phyloP scores from a whole-genome alignment of 1,140 invertebrate species.

The Eurosta solidaginis region DNA sequence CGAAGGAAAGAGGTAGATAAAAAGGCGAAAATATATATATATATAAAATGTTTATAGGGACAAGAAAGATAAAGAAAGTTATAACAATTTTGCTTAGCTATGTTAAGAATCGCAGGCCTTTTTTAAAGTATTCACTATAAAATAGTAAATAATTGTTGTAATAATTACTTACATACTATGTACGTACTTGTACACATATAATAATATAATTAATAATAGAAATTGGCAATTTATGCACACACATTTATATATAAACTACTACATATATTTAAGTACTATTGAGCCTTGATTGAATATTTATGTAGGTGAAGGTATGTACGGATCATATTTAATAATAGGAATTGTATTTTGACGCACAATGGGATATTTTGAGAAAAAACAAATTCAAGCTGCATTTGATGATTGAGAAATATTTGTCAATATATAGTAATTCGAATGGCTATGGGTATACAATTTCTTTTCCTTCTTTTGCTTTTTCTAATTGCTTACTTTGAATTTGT shows the following conservation, averaged over 20 bases:
- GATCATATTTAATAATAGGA: no score
- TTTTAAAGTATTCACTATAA: slow-evolving; percentile 1
- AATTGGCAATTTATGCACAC: neutral
- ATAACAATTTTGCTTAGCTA: slow-evolving; percentile 25
- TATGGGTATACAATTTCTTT: no score
- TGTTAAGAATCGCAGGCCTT: slow-evolving; percentile 5
- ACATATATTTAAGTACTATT: slow-evolving; percentile 25
- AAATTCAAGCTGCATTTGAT: no score
- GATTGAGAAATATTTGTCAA: no score
- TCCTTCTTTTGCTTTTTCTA: no score
- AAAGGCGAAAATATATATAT: no score
- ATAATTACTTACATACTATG: neutral
- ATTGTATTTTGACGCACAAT: no score
- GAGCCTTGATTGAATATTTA: neutral
- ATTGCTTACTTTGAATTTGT: no score
- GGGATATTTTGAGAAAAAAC: no score
- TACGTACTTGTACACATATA: slow-evolving; percentile 2
- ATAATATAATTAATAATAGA: neutral
- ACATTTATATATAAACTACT: neutral
- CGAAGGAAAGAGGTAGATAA: no score
- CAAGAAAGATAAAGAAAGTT: neutral
- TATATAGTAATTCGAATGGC: no score
- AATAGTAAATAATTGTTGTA: neutral
- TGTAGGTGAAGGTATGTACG: no score
- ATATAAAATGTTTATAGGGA: neutral